Evolutionary conservation across 2,888 invertebrate genomes (phyloP), one percentile per base, ranked within the genome.

Genomic region (Acrobasis consociella): DNA sequence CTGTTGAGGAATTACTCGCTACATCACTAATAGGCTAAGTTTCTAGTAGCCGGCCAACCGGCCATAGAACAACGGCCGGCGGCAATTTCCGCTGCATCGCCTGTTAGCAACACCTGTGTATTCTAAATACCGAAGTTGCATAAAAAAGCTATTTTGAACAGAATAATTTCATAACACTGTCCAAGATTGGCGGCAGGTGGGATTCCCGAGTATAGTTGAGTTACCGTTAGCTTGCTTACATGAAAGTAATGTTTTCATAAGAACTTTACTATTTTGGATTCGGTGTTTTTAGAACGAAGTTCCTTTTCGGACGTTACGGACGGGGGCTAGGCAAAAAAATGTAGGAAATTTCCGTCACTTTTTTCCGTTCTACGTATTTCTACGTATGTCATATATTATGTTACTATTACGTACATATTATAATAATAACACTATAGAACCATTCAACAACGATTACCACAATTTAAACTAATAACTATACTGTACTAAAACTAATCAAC

Each of bases 1-100:
- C 31, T 9, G 39, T 55, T 38, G 53, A 38, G 37, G 53, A 55
- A 39, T 55, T 74, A 46, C 59, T 15, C 16, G 59, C 16, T 42
- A 52, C 55, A 49, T 49, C 62, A 55, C 55, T 56, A 62, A 13
- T 10, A 38, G 53, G 22, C 55, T 37, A 42, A 53, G 42, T 55
- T 66, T 67, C 78, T 80, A 80, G 77, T 81, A 78, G 69, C 74
- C 73, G 71, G 67, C 58, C 65, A 78, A 69, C 74, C 73, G 71
- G 67, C 58, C 65, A 59, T 58, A 62, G 68, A 69, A 73, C 31
- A 72, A 71, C 75, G 75, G 75, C 80, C 80, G 82, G 77, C 79
- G 79, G 82, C 82, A 87, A 87, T 87, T 84, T 87, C 87, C 87
- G 85, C 68, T 82, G 78, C 83, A 82, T 77, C 64, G 73, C 77